Evolutionary conservation across 37 sponge, comb jelly and placozoan genomes (phyloP).

Genomic region (Haliclona indistincta): DNA sequence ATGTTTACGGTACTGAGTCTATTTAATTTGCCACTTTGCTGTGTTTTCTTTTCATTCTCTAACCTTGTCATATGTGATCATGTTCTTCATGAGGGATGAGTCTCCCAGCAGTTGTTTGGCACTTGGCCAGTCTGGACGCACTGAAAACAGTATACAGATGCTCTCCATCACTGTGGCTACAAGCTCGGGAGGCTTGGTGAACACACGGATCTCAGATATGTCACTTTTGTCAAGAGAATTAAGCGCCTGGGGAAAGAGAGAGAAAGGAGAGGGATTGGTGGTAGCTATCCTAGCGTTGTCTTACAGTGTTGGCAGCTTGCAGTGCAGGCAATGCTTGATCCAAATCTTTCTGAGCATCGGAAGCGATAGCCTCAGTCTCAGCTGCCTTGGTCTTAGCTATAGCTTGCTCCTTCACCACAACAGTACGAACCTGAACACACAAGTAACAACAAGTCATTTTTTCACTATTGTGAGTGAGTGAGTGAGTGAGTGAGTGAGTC

Average conservation of each 20-base stretch:
- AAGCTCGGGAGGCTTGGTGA: slow-evolving; percentile 94
- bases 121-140: slow-evolving; percentile 92
- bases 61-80: slow-evolving; percentile 96
- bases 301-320: slow-evolving; percentile 89
- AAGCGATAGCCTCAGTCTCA: slow-evolving; percentile 92
- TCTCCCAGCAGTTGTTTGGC: slow-evolving; percentile 91
- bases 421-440: slow-evolving; percentile 53
- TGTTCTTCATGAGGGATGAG: slow-evolving; percentile 79
- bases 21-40: no score
- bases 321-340: slow-evolving; percentile 97
- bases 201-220: slow-evolving; percentile 95
- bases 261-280: background rate
- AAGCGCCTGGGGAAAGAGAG: slow-evolving; percentile 60
- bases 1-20: background rate
- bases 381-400: slow-evolving; percentile 92
- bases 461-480: no score
- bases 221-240: slow-evolving; percentile 97
- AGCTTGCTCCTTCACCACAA: slow-evolving; percentile 94
- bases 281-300: background rate
- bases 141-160: slow-evolving; percentile 87
- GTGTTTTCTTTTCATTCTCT: background rate
- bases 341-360: slow-evolving; percentile 97
- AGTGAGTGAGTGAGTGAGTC: no score
- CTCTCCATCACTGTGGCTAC: slow-evolving; percentile 97
- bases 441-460: no score